Conservation (phyloP, 2,113 vertebrate genomes). For the Pao palembangensis region DNA sequence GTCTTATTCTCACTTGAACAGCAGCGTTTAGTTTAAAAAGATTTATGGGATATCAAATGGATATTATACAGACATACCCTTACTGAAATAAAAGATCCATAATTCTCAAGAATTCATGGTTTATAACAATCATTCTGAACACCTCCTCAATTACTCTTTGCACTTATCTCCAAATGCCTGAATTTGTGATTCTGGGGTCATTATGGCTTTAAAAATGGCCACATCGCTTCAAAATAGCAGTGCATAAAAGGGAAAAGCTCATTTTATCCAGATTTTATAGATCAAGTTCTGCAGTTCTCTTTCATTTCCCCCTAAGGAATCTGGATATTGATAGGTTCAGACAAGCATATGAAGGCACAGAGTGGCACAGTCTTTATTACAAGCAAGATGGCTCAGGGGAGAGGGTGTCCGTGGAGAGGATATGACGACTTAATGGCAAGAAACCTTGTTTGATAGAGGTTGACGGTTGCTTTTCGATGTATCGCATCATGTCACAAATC, state of each 20-base stretch:
- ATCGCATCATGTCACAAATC: constrained; percentile 16
- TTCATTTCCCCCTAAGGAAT: constrained; percentile 48
- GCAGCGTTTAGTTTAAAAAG: constrained; percentile 35
- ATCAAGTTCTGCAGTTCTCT: constrained; percentile 39
- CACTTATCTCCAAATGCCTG: constrained; percentile 50
- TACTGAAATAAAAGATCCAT: constrained; percentile 26
- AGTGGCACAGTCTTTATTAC: constrained; percentile 62
- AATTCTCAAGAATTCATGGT: constrained; percentile 42
- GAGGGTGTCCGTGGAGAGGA: constrained; percentile 25
- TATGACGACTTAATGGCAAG: constrained; percentile 40
- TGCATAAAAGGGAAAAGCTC: constrained; percentile 44
- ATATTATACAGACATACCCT: constrained; percentile 14
- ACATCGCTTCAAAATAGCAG: constrained; percentile 40
- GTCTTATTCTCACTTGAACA: constrained; percentile 6
- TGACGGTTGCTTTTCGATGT: constrained; percentile 33
- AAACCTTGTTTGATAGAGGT: constrained; percentile 34
- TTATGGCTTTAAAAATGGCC: constrained; percentile 32
- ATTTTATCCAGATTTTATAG: constrained; percentile 40
- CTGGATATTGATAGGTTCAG: constrained; percentile 58
- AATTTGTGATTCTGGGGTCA: constrained; percentile 44
- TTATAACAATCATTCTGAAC: constrained; percentile 50
- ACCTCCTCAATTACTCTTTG: constrained; percentile 48
- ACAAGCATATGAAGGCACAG: constrained; percentile 51
- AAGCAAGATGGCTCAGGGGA: constrained; percentile 32
- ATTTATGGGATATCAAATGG: constrained; percentile 27